phyloP scores from a whole-genome alignment of 2,888 invertebrate species.

The Polia nebulosa region DNA sequence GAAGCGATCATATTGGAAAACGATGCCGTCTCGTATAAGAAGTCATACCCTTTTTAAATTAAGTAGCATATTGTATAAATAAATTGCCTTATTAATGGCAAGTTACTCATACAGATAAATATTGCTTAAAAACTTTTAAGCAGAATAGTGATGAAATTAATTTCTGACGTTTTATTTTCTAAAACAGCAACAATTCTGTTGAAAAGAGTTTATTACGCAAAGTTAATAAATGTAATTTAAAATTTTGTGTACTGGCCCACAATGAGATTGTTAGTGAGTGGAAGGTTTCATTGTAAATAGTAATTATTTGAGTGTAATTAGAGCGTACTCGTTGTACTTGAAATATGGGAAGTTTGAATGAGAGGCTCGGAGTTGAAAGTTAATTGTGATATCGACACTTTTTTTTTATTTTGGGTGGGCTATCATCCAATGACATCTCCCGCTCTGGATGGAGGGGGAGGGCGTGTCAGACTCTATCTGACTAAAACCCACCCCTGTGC shows the following conservation, averaged over 20 bases:
- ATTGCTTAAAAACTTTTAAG: neutral
- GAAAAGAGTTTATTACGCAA: slow-evolving; percentile 21
- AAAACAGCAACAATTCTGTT: slow-evolving; percentile 12
- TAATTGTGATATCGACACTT: slow-evolving; percentile 64
- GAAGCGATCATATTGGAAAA: slow-evolving; percentile 50
- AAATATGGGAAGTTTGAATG: slow-evolving; percentile 21
- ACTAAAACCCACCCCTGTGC: no score
- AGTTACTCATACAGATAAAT: slow-evolving; percentile 7
- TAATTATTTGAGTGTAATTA: slow-evolving; percentile 49
- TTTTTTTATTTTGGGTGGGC: no score
- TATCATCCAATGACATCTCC: no score
- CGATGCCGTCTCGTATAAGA: slow-evolving; percentile 23
- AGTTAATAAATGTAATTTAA: slow-evolving; percentile 22
- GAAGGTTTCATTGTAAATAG: slow-evolving; percentile 40
- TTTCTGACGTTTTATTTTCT: neutral
- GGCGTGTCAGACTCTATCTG: no score
- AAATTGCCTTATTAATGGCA: slow-evolving; percentile 14
- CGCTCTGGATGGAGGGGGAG: no score
- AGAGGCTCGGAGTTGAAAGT: slow-evolving; percentile 46
- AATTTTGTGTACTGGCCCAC: slow-evolving; percentile 13
- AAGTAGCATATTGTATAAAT: slow-evolving; percentile 15
- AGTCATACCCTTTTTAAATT: slow-evolving; percentile 14
- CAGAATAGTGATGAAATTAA: no score
- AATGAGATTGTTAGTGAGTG: slow-evolving; percentile 30
- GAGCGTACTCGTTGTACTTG: slow-evolving; percentile 17